phyloP scores from a whole-genome alignment of 2,888 invertebrate species.

The Drosophila glabriapex region DNA sequence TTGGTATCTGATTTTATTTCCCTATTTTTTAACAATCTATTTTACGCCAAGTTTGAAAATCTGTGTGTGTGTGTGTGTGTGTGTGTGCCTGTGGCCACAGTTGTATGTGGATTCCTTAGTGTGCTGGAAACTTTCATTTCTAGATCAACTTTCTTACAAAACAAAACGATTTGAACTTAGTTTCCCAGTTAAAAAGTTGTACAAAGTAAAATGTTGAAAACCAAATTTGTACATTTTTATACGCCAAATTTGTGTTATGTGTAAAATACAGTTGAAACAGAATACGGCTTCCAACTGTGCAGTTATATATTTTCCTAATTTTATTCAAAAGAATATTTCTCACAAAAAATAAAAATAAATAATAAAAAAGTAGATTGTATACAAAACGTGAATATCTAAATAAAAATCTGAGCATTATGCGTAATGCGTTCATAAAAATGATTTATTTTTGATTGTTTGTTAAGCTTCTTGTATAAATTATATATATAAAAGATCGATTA shows the following conservation, averaged over 20 bases:
- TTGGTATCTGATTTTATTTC: slow-evolving; percentile 24
- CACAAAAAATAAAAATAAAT: neutral
- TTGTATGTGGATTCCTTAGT: slow-evolving; percentile 6
- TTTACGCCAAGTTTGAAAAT: neutral
- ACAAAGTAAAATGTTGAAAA: slow-evolving; percentile 1
- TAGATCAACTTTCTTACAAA: slow-evolving; percentile 24
- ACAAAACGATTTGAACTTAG: slow-evolving; percentile 11
- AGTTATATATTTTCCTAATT: no score
- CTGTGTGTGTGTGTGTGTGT: slow-evolving; percentile 1
- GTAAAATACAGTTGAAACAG: no score
- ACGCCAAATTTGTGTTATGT: neutral
- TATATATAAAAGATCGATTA: neutral
- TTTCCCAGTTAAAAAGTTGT: slow-evolving; percentile 10
- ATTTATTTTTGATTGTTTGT: neutral
- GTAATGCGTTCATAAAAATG: neutral
- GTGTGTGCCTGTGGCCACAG: slow-evolving; percentile 6
- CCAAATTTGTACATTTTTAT: neutral
- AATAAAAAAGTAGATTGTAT: neutral
- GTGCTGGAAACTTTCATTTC: slow-evolving; percentile 29
- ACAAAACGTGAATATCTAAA: neutral
- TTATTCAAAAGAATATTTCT: neutral
- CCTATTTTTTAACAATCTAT: slow-evolving; percentile 2
- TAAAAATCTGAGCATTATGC: neutral
- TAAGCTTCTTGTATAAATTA: neutral
- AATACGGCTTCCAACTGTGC: no score